Percentiles rank a stretch among this genome's conserved stretches.
Conservation (phyloP, 1,140 invertebrate species). For the Sitobion miscanthi region DNA sequence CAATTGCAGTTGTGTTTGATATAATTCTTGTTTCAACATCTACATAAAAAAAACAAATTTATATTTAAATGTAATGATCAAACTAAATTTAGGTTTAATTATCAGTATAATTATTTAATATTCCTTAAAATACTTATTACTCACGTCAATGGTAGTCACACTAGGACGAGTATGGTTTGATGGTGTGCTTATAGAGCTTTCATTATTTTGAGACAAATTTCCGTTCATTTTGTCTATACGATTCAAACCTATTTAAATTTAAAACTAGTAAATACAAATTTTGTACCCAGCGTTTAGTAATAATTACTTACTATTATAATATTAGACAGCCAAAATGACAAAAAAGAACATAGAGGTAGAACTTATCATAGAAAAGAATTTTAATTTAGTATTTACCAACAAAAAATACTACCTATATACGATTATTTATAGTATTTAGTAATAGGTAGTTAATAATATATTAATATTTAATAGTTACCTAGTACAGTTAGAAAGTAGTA, state of each 20-base stretch:
- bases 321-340: too few species aligned
- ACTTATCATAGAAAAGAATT: too few species aligned
- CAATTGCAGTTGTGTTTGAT: conserved; percentile 41
- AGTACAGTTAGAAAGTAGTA: too few species aligned
- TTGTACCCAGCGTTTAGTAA: background rate
- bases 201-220: conserved; percentile 14
- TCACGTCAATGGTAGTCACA: conserved; percentile 17
- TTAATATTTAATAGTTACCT: too few species aligned
- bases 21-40: conserved; percentile 45
- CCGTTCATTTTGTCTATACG: conserved; percentile 14
- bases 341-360: background rate
- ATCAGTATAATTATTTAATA: background rate
- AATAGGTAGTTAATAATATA: too few species aligned
- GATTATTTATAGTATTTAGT: too few species aligned
- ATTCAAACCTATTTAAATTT: background rate
- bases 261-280: background rate
- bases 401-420: too few species aligned
- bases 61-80: background rate
- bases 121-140: background rate
- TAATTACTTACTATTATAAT: too few species aligned
- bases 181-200: background rate
- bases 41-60: background rate
- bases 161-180: background rate
- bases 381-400: too few species aligned
- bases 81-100: background rate